Conservation (phyloP, 1,140 invertebrate species). For the Apis dorsata region DNA sequence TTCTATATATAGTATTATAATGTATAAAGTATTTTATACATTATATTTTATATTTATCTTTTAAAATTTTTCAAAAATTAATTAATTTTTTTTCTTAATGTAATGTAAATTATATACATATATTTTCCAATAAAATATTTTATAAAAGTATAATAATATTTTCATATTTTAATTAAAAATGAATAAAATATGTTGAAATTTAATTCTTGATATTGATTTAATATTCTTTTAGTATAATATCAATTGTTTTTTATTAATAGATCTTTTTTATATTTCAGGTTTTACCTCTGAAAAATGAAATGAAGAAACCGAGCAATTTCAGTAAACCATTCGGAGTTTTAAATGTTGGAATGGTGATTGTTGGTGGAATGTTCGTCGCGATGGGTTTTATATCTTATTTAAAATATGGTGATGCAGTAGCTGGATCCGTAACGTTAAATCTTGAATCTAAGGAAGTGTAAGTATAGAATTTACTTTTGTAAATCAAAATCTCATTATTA, state of each 20-base stretch:
- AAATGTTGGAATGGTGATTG: conserved; percentile 91
- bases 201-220: too few species aligned
- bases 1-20: too few species aligned
- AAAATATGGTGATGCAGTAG: conserved; percentile 86
- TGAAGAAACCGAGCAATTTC: conserved; percentile 90
- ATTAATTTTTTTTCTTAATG: too few species aligned
- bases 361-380: conserved; percentile 87
- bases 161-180: too few species aligned
- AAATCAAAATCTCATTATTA: background rate
- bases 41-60: too few species aligned
- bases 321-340: conserved; percentile 88
- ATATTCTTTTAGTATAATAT: too few species aligned
- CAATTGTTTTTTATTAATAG: background rate
- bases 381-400: conserved; percentile 93
- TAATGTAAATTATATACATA: too few species aligned
- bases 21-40: too few species aligned
- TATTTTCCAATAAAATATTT: too few species aligned
- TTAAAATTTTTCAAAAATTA: too few species aligned
- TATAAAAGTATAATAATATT: too few species aligned
- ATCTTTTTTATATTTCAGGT: conserved; percentile 81
- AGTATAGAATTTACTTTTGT: conserved; percentile 65
- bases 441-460: conserved; percentile 82
- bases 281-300: conserved; percentile 93
- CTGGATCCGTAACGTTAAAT: conserved; percentile 88
- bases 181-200: too few species aligned